Evolutionary conservation across 1,140 invertebrate genomes (phyloP).

Genomic region (Hermetia illucens): DNA sequence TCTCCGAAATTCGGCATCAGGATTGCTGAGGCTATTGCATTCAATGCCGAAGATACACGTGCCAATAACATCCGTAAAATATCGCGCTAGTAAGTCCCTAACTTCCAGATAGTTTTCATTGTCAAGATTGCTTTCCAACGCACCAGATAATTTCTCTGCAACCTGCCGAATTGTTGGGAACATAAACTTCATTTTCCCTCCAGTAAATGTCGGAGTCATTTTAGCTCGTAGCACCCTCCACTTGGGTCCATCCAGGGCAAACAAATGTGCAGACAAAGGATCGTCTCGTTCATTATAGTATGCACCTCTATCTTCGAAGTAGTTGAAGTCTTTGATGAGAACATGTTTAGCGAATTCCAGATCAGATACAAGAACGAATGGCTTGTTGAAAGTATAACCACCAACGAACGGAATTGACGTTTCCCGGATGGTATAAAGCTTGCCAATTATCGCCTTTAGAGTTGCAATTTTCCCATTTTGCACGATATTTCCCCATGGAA

Average conservation of each 20-base stretch:
- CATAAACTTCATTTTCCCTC: constrained; percentile 35
- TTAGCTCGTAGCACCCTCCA: constrained; percentile 35
- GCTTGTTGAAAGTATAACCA: constrained; percentile 32
- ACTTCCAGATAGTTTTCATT: constrained; percentile 31
- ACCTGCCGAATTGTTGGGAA: constrained; percentile 32
- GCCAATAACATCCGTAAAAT: constrained; percentile 43
- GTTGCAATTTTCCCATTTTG: too few species aligned
- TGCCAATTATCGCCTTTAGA: too few species aligned
- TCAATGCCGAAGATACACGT: constrained; percentile 42
- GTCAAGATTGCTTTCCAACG: constrained; percentile 15
- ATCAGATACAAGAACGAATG: constrained; percentile 27
- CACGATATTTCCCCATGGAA: constrained; percentile 24
- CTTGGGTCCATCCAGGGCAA: constrained; percentile 31
- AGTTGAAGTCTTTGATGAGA: constrained; percentile 36
- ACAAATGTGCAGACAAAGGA: constrained; percentile 32
- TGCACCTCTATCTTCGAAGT: constrained; percentile 33
- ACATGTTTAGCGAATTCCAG: constrained; percentile 34
- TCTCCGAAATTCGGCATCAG: constrained; percentile 32
- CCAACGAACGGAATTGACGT: constrained; percentile 30
- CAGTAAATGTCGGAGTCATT: constrained; percentile 34
- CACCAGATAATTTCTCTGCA: constrained; percentile 22
- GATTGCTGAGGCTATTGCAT: constrained; percentile 34
- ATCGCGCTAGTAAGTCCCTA: constrained; percentile 36
- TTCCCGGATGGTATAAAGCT: too few species aligned
- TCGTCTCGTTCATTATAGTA: constrained; percentile 31